Conservation (phyloP, 2,888 invertebrate genomes). For the Phyllotreta cruciferae region DNA sequence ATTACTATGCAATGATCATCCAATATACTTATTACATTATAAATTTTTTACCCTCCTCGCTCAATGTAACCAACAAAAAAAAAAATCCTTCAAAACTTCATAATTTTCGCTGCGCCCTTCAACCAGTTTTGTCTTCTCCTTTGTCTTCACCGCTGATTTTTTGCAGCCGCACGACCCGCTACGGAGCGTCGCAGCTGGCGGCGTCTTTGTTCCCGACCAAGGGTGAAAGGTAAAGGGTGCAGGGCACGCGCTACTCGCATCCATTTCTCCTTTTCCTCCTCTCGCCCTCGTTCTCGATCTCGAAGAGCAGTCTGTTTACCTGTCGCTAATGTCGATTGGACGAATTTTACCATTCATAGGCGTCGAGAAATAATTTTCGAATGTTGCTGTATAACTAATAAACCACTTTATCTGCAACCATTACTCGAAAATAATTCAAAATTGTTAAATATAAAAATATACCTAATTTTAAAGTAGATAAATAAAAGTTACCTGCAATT, state of each 20-base stretch:
- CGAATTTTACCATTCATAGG: slow-evolving; percentile 9
- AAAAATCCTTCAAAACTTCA: too few species aligned
- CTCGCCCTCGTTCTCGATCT: slow-evolving; percentile 22
- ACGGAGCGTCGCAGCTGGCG: slow-evolving; percentile 47
- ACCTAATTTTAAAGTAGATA: too few species aligned
- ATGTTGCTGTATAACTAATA: not conserved
- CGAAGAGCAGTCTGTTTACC: slow-evolving; percentile 23
- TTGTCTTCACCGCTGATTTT: slow-evolving; percentile 30
- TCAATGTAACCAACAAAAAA: too few species aligned
- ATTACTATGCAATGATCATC: too few species aligned
- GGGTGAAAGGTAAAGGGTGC: slow-evolving; percentile 54
- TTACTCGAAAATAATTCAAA: too few species aligned
- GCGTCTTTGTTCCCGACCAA: slow-evolving; percentile 47
- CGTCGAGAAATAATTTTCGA: slow-evolving; percentile 1
- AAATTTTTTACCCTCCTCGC: too few species aligned
- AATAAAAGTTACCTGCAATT: too few species aligned
- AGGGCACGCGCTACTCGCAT: slow-evolving; percentile 48
- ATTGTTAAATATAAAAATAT: too few species aligned
- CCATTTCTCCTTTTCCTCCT: slow-evolving; percentile 32
- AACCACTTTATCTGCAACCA: too few species aligned
- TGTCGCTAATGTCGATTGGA: slow-evolving; percentile 24
- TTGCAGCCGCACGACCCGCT: slow-evolving; percentile 19
- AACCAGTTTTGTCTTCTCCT: not conserved
- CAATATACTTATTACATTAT: too few species aligned
- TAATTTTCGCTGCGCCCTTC: not conserved